Evolutionary conservation across 2,888 invertebrate genomes (phyloP).

Genomic region (Acrocyrtus sp.): DNA sequence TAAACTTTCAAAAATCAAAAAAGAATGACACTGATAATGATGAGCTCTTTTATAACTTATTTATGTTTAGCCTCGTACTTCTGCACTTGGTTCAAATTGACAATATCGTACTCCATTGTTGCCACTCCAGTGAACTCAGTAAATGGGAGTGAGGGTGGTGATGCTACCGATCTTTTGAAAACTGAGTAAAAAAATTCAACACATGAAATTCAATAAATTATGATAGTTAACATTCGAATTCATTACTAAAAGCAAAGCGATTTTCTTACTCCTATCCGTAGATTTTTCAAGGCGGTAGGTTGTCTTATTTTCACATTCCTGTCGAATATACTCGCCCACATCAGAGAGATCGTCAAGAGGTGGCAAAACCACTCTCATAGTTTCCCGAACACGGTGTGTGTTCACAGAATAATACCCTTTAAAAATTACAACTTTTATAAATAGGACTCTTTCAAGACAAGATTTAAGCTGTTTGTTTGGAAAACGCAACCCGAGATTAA

Average conservation of each 20-base stretch:
- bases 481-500: no score
- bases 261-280: conserved; percentile 74
- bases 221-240: neutral
- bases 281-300: conserved; percentile 80
- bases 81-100: conserved; percentile 70
- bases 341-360: conserved; percentile 70
- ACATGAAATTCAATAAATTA: neutral
- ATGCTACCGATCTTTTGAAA: conserved; percentile 70
- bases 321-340: conserved; percentile 77
- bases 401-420: conserved; percentile 83
- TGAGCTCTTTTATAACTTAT: no score
- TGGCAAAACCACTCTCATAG: conserved; percentile 80
- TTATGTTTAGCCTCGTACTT: conserved; percentile 32
- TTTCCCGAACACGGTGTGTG: conserved; percentile 75
- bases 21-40: no score
- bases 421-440: no score
- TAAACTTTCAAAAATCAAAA: no score
- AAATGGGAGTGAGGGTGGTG: conserved; percentile 71
- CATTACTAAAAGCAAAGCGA: no score
- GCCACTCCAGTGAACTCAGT: conserved; percentile 81
- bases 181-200: no score
- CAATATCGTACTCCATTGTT: conserved; percentile 78
- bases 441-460: no score
- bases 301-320: conserved; percentile 77
- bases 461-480: no score